Conservation (phyloP, 2,113 vertebrate genomes). For the Gopherus evgoodei region DNA sequence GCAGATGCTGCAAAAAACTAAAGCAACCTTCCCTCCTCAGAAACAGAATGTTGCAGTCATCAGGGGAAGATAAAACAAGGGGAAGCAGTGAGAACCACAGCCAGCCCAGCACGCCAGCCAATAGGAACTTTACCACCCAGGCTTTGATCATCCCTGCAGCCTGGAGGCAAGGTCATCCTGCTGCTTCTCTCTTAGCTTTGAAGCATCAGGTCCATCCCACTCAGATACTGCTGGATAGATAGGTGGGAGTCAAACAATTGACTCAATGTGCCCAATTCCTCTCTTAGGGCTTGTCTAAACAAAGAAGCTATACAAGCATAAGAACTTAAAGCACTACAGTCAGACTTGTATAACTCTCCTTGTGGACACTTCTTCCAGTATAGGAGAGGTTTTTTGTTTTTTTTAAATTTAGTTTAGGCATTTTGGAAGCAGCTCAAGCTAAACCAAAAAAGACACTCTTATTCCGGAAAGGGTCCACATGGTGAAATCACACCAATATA, state of each 20-base stretch:
- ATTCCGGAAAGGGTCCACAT: slow-evolving; percentile 37
- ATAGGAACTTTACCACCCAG: slow-evolving; percentile 57
- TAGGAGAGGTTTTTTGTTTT: neutral
- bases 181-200: slow-evolving; percentile 61
- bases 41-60: slow-evolving; percentile 29
- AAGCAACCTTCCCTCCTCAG: neutral
- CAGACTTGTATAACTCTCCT: neutral
- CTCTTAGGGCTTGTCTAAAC: neutral
- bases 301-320: neutral
- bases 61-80: slow-evolving; percentile 66
- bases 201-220: slow-evolving; percentile 45
- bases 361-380: neutral
- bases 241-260: neutral
- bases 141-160: slow-evolving; percentile 69
- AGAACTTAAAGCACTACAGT: neutral
- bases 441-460: neutral
- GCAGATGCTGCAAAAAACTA: neutral
- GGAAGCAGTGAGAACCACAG: slow-evolving; percentile 56
- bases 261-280: neutral
- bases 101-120: slow-evolving; percentile 63
- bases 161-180: slow-evolving; percentile 66
- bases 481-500: slow-evolving; percentile 11
- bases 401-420: neutral
- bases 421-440: neutral
- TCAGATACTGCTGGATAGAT: neutral